Percentiles rank a stretch among this genome's conserved stretches.
Conservation (phyloP, 2,888 invertebrate genomes). For the Mycalesis mineus region DNA sequence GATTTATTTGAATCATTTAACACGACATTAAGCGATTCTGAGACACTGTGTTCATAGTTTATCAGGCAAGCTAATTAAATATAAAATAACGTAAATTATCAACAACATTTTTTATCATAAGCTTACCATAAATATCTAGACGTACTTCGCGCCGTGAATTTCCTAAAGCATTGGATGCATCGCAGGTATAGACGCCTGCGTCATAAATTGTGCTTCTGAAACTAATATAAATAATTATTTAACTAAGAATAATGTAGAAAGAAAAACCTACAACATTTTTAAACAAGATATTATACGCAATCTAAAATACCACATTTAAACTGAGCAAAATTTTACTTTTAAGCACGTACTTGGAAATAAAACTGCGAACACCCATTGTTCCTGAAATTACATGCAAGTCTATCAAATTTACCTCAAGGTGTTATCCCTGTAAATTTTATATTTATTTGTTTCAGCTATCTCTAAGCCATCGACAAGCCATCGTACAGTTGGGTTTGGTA, state of each 20-base stretch:
- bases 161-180: slow-evolving; percentile 40
- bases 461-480: slow-evolving; percentile 39
- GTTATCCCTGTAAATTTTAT: slow-evolving; percentile 34
- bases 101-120: not conserved
- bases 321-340: too few species aligned
- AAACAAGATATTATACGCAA: too few species aligned
- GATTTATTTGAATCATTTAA: too few species aligned
- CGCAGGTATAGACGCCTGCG: slow-evolving; percentile 41
- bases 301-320: too few species aligned
- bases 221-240: slow-evolving; percentile 26
- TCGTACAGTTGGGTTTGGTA: slow-evolving; percentile 39
- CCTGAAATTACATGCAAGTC: not conserved
- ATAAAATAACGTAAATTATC: not conserved
- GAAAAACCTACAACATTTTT: too few species aligned
- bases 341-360: not conserved
- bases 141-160: slow-evolving; percentile 28
- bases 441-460: slow-evolving; percentile 25
- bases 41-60: too few species aligned
- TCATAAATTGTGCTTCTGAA: slow-evolving; percentile 29
- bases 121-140: slow-evolving; percentile 40
- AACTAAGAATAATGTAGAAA: too few species aligned
- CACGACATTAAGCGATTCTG: too few species aligned
- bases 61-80: too few species aligned
- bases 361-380: not conserved
- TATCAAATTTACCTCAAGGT: slow-evolving; percentile 37